These are phyloP conservation scores for Semicossyphus pulcher DNA, from an alignment of 2,113 vertebrate genomes.

Conservation along the genomic window DNA sequence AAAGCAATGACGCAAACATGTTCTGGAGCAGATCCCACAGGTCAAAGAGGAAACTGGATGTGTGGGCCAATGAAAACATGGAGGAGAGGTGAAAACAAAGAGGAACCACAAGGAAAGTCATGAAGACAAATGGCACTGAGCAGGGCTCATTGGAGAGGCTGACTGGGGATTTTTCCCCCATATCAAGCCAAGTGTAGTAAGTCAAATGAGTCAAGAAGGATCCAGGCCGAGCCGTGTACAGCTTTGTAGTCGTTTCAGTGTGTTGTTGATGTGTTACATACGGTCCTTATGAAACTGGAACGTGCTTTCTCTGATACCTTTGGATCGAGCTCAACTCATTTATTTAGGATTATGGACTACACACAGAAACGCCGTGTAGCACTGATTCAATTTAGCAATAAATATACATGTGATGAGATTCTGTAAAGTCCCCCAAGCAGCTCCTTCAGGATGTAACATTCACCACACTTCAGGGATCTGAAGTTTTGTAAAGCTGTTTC, in stretches of 20 bases:
- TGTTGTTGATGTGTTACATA: background rate
- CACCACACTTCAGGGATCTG: background rate
- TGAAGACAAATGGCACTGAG: constrained; percentile 44
- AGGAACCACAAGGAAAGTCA: constrained; percentile 12
- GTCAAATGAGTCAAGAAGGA: constrained; percentile 28
- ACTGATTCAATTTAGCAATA: background rate
- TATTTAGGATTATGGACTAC: background rate
- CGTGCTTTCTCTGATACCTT: background rate
- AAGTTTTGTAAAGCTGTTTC: too few relatives aligned
- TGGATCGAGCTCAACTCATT: background rate
- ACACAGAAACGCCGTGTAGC: background rate
- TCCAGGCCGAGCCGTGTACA: background rate
- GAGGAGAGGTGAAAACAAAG: constrained; percentile 20
- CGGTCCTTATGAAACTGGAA: background rate
- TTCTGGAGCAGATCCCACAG: constrained; percentile 12
- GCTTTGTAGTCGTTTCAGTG: background rate
- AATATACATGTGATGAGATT: background rate
- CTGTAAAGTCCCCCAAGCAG: background rate
- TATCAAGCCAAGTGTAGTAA: constrained; percentile 23
- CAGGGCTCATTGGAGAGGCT: constrained; percentile 30
- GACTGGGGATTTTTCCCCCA: constrained; percentile 23
- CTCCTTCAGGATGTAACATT: background rate
- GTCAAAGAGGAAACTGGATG: constrained; percentile 19
- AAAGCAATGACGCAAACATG: constrained; percentile 23
- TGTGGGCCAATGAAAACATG: constrained; percentile 55